Percentiles rank a stretch among this genome's conserved stretches.
Evolutionary conservation across 2,888 invertebrate genomes (phyloP).

Genomic region (Celastrina argiolus): DNA sequence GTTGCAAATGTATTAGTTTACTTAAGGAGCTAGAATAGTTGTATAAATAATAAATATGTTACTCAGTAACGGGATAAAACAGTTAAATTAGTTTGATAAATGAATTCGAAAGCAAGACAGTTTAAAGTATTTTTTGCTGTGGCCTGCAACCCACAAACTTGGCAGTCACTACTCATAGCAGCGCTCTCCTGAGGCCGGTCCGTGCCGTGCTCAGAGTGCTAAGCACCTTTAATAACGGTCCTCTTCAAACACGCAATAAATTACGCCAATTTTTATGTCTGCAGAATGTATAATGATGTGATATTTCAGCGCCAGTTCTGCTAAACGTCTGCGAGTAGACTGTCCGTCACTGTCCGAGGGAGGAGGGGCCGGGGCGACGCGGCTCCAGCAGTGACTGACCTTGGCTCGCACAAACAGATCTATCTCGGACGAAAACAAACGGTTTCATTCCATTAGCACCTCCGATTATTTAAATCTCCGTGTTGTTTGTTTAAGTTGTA

Average conservation of each 20-base stretch:
- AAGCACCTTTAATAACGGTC: neutral
- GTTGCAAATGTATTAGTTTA: no score
- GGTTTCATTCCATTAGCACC: conserved; percentile 9
- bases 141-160: no score
- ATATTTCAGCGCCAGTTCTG: neutral
- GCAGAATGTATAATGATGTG: neutral
- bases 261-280: neutral
- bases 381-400: neutral
- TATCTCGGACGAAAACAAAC: conserved; percentile 3
- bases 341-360: neutral
- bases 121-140: neutral
- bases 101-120: no score
- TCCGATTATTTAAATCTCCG: conserved; percentile 1
- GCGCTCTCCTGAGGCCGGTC: neutral
- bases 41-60: no score
- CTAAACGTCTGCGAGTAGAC: neutral
- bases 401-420: neutral
- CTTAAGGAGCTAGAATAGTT: no score
- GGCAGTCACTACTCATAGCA: neutral
- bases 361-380: no score
- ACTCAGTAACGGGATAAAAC: no score
- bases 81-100: no score
- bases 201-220: neutral
- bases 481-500: neutral
- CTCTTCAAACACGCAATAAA: neutral